phyloP scores from a whole-genome alignment of 1,140 invertebrate genomes.

The Arctopsyche grandis region DNA sequence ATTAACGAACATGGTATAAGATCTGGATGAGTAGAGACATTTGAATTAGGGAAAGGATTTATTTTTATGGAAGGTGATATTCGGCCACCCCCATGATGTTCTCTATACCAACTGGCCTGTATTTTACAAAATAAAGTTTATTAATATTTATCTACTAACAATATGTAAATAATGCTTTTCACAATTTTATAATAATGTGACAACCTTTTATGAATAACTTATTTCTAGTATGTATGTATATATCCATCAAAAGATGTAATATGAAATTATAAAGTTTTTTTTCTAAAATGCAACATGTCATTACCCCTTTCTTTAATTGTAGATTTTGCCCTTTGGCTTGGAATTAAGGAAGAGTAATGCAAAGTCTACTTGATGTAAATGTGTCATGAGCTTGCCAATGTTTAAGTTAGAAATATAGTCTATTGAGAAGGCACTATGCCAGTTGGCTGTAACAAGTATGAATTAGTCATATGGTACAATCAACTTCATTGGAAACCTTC shows the following conservation, averaged over 20 bases:
- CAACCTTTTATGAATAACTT: too few species aligned
- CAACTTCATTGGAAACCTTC: neutral
- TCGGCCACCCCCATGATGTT: conserved; percentile 60
- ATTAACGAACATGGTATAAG: conserved; percentile 56
- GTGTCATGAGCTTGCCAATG: conserved; percentile 15
- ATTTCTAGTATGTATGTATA: too few species aligned
- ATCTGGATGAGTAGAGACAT: conserved; percentile 54
- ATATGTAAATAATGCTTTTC: too few species aligned
- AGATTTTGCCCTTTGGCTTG: conserved; percentile 48
- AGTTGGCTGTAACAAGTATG: conserved; percentile 31
- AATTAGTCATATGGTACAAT: conserved; percentile 25
- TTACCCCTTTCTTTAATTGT: conserved; percentile 27
- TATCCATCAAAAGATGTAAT: too few species aligned
- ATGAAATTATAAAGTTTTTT: too few species aligned
- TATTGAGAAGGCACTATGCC: conserved; percentile 35
- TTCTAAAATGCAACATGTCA: neutral
- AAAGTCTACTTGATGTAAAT: neutral
- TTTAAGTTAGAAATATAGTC: conserved; percentile 1
- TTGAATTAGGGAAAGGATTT: conserved; percentile 43
- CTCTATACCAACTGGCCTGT: conserved; percentile 65
- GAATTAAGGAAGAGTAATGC: conserved; percentile 44
- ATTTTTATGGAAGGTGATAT: conserved; percentile 57
- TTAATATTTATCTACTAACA: neutral
- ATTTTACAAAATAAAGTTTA: conserved; percentile 48
- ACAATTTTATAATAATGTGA: too few species aligned